Conservation (phyloP, 2,888 invertebrate species). For the Lycia hirtaria region DNA sequence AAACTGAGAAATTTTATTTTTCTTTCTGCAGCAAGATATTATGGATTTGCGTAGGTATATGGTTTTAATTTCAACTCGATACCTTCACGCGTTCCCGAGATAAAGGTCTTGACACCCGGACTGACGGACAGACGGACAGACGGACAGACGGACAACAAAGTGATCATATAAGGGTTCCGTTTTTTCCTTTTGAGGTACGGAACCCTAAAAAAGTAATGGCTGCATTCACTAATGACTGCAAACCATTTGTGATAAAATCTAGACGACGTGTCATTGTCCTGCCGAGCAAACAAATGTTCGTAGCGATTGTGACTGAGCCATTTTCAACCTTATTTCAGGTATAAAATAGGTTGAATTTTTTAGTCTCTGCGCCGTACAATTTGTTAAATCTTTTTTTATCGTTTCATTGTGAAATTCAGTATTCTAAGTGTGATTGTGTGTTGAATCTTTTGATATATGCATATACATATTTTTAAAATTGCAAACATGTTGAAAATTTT, state of each 20-base stretch:
- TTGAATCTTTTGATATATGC: constrained; percentile 26
- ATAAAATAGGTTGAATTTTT: constrained; percentile 16
- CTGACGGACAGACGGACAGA: too few species aligned
- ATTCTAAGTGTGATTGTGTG: constrained; percentile 36
- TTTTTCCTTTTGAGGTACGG: too few species aligned
- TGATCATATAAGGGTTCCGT: too few species aligned
- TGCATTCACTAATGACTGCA: constrained; percentile 63
- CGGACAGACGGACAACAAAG: too few species aligned
- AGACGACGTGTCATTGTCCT: constrained; percentile 68
- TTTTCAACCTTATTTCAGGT: constrained; percentile 21
- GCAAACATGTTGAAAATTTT: constrained; percentile 1
- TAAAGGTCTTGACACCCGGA: too few species aligned
- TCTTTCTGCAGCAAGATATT: too few species aligned
- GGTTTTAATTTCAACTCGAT: too few species aligned
- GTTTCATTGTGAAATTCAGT: constrained; percentile 45
- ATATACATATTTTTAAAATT: constrained; percentile 21
- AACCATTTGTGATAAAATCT: constrained; percentile 65
- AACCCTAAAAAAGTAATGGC: constrained; percentile 27
- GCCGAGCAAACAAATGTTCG: constrained; percentile 54
- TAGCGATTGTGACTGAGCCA: constrained; percentile 27
- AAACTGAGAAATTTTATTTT: too few species aligned
- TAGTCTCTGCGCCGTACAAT: constrained; percentile 23
- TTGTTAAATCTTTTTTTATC: constrained; percentile 48
- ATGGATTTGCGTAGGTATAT: too few species aligned
- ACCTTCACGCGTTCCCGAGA: too few species aligned